Base-by-base conservation (phyloP, 2,113 vertebrate genomes). In the Eptatretus burgeri region DNA sequence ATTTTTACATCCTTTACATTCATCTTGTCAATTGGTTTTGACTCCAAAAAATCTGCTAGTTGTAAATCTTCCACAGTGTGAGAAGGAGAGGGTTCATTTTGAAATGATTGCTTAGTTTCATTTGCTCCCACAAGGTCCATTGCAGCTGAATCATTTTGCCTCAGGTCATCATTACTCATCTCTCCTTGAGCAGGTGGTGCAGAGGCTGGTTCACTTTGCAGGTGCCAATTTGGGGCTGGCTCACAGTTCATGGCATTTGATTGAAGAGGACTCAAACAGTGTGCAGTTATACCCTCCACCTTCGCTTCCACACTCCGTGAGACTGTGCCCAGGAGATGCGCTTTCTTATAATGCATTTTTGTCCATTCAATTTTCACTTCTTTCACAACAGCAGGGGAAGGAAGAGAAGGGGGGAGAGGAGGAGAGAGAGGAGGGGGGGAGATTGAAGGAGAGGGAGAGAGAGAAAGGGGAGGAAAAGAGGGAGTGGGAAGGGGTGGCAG, bases 331-430 rank as follows among this genome's bases (percentile, higher is more conserved):
- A 60, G n/a, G n/a, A 60, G 56, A 20, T 60, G 56, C 56, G 56
- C 56, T 20, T 60, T 60, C 56, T 60, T 60, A 20, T 60, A 60
- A 60, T 60, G 56, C 56, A 60, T 60, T 60, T 60, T 60, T n/a
- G n/a, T 60, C 56, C 56, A 60, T 60, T 60, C 56, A 60, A 60
- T 60, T 60, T 60, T 60, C n/a, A 60, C n/a, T 20, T 60, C 56
- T 13, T 60, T 60, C 20, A 41, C 27, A 41, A 3, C 27, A 41
- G 27, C 27, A 18, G 53, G 53, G 53, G 53, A 18, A 60, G 53
- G 53, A 18, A 60, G 53, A 4, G 53, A 18, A 18, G 16, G 18
- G 53, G 18, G 53, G 53, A 18, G 16, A 18, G 10, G 10, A 18
- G 53, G 53, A 18, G 53, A 60, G 53, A 18, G 16, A n/a, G 53